Evolutionary conservation across 1,140 invertebrate genomes (phyloP), one percentile per base, ranked within the genome.

Genomic region (Brachionus manjavacas): DNA sequence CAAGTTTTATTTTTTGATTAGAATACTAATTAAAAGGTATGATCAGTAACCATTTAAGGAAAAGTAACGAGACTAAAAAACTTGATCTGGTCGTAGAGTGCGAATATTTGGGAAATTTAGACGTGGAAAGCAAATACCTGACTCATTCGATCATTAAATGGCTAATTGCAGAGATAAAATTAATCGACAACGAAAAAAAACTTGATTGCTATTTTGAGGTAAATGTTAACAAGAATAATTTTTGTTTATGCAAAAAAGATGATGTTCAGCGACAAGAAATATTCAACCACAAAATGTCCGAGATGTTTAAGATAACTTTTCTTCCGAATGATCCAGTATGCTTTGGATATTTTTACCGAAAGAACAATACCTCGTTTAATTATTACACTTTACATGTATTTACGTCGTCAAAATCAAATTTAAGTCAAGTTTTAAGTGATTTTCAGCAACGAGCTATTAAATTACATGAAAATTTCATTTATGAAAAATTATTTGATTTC

Each of bases 341-440:
- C n/a, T 60, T 81, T 81, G 79, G 79, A 20, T 81, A 81, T 68
- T 81, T 81, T 81, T 60, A 81, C 41, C 23, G 49, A 46, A 81
- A 64, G 8, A 43, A 41, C 8, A 64, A 60, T 12, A 81, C 52
- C 16, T 64, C 52, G n/a, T 81, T 76, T 49, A 60, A 64, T 64
- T 68, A 64, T 35, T 81, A 81, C 39, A 68, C 52, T 2, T 28
- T 81, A 43, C 79, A 81, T 68, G 79, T 46, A 9, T 64, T 81
- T 23, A 20, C 20, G 0, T 81, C 79, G 52, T 64, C 20, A 6
- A 81, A 68, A 60, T 81, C 79, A 4, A 81, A 81, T 64, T 64
- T 81, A n/a, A 46, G 79, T 39, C 79, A 81, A 43, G 79, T 81
- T n/a, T 7, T 81, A 25, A 60, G 41, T 35, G 79, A 81, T 25